Percentiles rank a stretch among this genome's conserved stretches.
These are phyloP conservation scores for Quiscalus mexicanus DNA, from an alignment of 2,113 vertebrate genomes.

Conservation along the genomic window DNA sequence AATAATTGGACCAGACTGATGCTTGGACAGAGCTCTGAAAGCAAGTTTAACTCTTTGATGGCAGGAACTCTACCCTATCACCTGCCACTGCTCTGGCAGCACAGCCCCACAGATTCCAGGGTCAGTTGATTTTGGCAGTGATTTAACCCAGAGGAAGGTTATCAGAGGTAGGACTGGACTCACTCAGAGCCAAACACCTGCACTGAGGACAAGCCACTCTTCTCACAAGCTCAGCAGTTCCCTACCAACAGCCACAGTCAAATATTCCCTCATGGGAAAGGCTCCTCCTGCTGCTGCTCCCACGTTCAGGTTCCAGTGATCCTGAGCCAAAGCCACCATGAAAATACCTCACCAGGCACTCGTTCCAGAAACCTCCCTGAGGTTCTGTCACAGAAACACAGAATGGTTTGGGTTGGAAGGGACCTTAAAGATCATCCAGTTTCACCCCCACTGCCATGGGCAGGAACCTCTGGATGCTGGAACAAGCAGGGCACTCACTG, in stretches of 20 bases:
- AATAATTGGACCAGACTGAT: not conserved
- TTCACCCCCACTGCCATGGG: not conserved
- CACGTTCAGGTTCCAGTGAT: not conserved
- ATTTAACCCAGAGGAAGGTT: not conserved
- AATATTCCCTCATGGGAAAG: not conserved
- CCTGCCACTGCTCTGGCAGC: not conserved
- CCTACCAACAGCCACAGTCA: not conserved
- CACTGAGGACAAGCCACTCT: not conserved
- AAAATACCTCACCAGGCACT: not conserved
- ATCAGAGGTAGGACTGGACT: not conserved
- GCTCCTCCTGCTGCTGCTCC: not conserved
- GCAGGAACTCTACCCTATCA: not conserved
- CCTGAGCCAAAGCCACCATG: not conserved
- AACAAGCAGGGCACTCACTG: not conserved
- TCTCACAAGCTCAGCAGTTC: not conserved
- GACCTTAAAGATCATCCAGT: not conserved
- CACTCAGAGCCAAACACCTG: slow-evolving; percentile 11
- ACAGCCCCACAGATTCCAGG: accelerated
- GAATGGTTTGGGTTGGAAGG: not conserved
- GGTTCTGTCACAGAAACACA: not conserved
- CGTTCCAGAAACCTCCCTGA: accelerated
- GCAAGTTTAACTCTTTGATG: slow-evolving; percentile 8
- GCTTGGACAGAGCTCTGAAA: not conserved
- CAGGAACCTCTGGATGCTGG: not conserved
- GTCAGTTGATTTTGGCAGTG: not conserved